Percentiles rank a stretch among this genome's conserved stretches.
These are phyloP conservation scores for Lomographa bimaculata DNA, from an alignment of 2,888 invertebrate species.

Conservation along the genomic window DNA sequence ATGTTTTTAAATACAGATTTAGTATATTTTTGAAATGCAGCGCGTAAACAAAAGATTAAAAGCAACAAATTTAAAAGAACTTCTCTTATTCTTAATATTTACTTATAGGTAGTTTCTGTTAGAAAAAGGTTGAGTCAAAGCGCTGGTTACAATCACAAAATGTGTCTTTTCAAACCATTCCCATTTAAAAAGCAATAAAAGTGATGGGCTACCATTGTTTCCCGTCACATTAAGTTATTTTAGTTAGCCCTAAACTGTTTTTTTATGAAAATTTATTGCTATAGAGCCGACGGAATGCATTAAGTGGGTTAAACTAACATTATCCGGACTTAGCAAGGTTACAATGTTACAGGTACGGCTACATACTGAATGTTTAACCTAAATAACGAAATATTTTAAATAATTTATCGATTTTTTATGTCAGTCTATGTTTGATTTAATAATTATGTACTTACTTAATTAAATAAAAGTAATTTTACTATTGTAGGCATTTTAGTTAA, in stretches of 20 bases:
- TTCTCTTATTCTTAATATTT: too few species aligned
- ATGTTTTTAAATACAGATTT: too few species aligned
- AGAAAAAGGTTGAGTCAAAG: too few species aligned
- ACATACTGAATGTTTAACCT: slow-evolving; percentile 11
- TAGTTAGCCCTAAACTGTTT: slow-evolving; percentile 19
- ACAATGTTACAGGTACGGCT: slow-evolving; percentile 18
- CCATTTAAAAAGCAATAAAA: slow-evolving; percentile 19
- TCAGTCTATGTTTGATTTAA: too few species aligned
- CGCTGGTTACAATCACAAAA: too few species aligned
- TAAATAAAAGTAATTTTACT: too few species aligned
- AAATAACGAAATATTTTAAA: slow-evolving; percentile 4
- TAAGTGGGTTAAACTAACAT: slow-evolving; percentile 35
- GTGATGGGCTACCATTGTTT: slow-evolving; percentile 16
- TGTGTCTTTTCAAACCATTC: slow-evolving; percentile 6
- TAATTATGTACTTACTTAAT: too few species aligned
- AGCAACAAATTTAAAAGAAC: too few species aligned
- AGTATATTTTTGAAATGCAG: too few species aligned
- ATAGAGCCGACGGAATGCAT: slow-evolving; percentile 18
- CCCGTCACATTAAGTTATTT: slow-evolving; percentile 21
- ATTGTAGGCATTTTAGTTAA: too few species aligned
- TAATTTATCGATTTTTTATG: slow-evolving; percentile 5
- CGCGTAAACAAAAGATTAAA: too few species aligned
- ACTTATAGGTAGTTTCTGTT: too few species aligned
- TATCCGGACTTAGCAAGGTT: slow-evolving; percentile 18
- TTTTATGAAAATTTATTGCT: slow-evolving; percentile 34